Evolutionary conservation across 1,140 invertebrate species (phyloP).

Genomic region (Scaptomyza montana): DNA sequence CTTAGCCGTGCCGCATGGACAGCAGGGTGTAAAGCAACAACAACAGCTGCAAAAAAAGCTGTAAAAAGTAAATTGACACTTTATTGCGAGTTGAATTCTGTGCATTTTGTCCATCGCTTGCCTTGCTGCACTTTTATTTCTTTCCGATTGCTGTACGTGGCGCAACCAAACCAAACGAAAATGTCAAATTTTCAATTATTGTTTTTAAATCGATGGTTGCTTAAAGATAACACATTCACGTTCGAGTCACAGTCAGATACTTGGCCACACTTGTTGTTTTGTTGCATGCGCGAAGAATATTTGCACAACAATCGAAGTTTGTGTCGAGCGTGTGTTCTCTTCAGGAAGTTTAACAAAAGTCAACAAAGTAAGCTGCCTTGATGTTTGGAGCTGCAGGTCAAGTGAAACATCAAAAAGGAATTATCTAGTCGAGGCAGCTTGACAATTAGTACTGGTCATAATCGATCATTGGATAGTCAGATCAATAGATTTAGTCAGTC

Average conservation of each 20-base stretch:
- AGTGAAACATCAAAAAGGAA: too few species aligned
- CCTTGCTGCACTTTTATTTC: conserved; percentile 40
- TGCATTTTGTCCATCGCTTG: conserved; percentile 7
- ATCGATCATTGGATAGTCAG: too few species aligned
- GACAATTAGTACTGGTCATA: too few species aligned
- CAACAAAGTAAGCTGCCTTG: too few species aligned
- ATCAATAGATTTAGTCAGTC: too few species aligned
- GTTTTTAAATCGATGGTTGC: conserved; percentile 66
- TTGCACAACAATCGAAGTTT: conserved; percentile 54
- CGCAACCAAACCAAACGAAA: conserved; percentile 40
- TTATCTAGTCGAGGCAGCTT: too few species aligned
- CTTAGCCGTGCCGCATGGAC: conserved; percentile 14
- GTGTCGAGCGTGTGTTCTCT: conserved; percentile 33
- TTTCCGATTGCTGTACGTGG: conserved; percentile 28
- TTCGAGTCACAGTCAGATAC: conserved; percentile 40
- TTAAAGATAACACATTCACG: conserved; percentile 62
- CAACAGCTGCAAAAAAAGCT: background rate
- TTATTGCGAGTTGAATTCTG: conserved; percentile 9
- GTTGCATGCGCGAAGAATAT: conserved; percentile 48
- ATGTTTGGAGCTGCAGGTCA: too few species aligned
- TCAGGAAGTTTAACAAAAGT: too few species aligned
- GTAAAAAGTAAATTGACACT: conserved; percentile 13
- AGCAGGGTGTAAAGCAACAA: conserved; percentile 20
- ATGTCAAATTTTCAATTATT: conserved; percentile 66
- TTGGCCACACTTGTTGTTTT: conserved; percentile 33